Conservation (phyloP, 2,113 vertebrate species). For the Lasiurus cinereus region DNA sequence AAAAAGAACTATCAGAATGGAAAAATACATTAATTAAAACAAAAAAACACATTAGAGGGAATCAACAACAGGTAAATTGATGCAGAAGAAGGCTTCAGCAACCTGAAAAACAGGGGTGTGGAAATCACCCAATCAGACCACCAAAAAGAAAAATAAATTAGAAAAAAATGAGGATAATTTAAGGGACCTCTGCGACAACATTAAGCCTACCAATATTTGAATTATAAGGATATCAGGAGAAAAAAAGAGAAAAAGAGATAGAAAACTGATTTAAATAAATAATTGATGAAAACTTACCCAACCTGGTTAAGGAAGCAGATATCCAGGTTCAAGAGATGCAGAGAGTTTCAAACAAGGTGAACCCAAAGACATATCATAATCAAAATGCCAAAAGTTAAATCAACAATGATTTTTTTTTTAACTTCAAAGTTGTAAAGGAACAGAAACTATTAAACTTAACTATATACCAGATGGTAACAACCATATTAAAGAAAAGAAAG, state of each 20-base stretch:
- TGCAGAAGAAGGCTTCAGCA: neutral
- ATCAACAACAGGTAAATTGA: neutral
- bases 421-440: neutral
- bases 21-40: neutral
- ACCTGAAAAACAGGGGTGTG: neutral
- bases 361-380: neutral
- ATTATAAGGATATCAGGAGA: neutral
- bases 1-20: neutral
- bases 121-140: neutral
- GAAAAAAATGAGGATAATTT: neutral
- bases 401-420: neutral
- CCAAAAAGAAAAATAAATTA: neutral
- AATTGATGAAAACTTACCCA: constrained; percentile 1
- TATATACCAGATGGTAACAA: neutral
- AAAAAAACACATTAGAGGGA: neutral
- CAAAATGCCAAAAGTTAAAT: neutral
- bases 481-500: neutral
- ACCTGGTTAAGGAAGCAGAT: neutral
- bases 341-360: neutral
- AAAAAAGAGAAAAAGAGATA: neutral
- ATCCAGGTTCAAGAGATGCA: neutral
- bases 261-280: neutral
- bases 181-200: neutral
- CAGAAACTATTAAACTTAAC: neutral
- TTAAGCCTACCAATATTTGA: neutral